phyloP scores from a whole-genome alignment of 2,888 invertebrate genomes.

The Callyntrura sp. region DNA sequence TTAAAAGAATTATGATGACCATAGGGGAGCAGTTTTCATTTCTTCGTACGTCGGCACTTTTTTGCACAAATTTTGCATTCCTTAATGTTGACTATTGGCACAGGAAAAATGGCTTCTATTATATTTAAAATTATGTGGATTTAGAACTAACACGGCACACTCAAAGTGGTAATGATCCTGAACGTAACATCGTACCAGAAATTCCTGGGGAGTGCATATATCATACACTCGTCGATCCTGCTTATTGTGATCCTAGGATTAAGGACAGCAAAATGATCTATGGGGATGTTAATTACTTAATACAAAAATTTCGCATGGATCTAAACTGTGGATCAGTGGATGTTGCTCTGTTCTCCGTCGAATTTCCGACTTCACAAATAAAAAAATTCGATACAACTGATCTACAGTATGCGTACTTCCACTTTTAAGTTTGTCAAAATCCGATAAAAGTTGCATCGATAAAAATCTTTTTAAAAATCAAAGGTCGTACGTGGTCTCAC shows the following conservation, averaged over 20 bases:
- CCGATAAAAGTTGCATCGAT: neutral
- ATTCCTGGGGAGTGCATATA: neutral
- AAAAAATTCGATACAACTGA: slow-evolving; percentile 23
- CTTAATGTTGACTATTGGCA: too few relatives aligned
- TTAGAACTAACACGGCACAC: neutral
- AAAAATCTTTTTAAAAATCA: neutral
- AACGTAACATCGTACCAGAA: neutral
- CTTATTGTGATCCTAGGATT: slow-evolving; percentile 8
- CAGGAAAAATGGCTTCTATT: too few relatives aligned
- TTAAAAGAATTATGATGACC: slow-evolving; percentile 54
- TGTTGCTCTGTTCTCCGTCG: slow-evolving; percentile 56
- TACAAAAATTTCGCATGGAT: slow-evolving; percentile 61
- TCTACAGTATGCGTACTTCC: slow-evolving; percentile 24
- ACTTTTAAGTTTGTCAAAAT: neutral
- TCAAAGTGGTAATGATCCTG: neutral
- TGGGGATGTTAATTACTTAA: slow-evolving; percentile 53
- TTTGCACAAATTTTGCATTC: too few relatives aligned
- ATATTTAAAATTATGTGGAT: neutral
- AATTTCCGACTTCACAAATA: slow-evolving; percentile 12
- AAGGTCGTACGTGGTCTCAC: slow-evolving; percentile 59
- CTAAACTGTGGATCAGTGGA: slow-evolving; percentile 52
- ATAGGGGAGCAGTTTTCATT: slow-evolving; percentile 20
- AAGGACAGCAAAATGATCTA: slow-evolving; percentile 43
- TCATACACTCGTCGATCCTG: slow-evolving; percentile 36
- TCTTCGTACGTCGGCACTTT: slow-evolving; percentile 6